Evolutionary conservation across 2,113 vertebrate genomes (phyloP).

Genomic region (Galeopterus variegatus): DNA sequence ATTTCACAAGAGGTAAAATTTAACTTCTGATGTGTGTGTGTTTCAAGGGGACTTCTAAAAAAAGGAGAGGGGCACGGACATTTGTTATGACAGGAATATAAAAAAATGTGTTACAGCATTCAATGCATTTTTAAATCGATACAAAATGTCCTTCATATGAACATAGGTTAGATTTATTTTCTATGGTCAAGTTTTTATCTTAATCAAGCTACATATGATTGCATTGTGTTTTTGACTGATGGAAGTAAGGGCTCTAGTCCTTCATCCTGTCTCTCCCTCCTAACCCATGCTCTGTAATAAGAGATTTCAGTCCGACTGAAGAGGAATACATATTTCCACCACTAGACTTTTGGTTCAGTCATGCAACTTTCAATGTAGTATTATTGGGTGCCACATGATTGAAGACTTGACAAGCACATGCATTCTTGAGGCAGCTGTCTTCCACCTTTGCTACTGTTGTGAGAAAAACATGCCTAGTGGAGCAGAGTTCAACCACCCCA

Average conservation of each 20-base stretch:
- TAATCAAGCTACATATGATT: background rate
- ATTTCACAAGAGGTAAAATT: background rate
- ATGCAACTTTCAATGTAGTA: background rate
- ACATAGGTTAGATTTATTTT: background rate
- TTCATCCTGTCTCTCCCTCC: background rate
- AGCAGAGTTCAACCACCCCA: background rate
- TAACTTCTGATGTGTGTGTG: background rate
- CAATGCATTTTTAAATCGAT: background rate
- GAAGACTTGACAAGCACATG: background rate
- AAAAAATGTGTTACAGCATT: background rate
- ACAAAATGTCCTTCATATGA: background rate
- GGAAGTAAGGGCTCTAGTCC: background rate
- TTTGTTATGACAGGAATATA: background rate
- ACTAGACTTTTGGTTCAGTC: background rate
- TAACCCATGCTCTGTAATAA: background rate
- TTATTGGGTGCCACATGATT: background rate
- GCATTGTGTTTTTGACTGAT: background rate
- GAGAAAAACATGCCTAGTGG: background rate
- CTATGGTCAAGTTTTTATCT: background rate
- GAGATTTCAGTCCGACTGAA: background rate
- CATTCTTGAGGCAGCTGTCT: background rate
- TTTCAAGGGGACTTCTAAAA: background rate
- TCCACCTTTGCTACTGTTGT: background rate
- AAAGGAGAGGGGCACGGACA: background rate
- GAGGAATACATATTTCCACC: background rate